Conservation (phyloP, 1,140 invertebrate genomes). For the Delia radicum region DNA sequence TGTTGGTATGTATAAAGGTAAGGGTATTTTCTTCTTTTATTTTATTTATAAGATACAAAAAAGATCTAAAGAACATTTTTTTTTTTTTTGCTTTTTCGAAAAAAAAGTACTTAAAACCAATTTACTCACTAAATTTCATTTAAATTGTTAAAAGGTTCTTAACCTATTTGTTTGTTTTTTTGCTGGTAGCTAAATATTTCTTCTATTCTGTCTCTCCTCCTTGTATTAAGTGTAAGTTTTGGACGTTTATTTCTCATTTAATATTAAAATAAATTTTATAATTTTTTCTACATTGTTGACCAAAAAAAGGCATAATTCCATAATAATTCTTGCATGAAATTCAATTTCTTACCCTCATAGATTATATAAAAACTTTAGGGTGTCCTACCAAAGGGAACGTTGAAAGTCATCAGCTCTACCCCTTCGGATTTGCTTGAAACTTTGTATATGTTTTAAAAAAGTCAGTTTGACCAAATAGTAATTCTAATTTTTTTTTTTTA, state of each 20-base stretch:
- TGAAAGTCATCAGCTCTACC: too few relatives aligned
- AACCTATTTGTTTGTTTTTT: not conserved
- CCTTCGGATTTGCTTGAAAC: too few relatives aligned
- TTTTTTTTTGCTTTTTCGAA: too few relatives aligned
- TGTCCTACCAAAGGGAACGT: too few relatives aligned
- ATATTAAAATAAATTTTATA: not conserved
- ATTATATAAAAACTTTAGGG: too few relatives aligned
- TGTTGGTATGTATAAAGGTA: not conserved
- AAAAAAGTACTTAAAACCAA: not conserved
- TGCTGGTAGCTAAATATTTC: not conserved
- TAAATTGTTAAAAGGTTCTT: not conserved
- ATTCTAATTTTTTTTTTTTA: too few relatives aligned
- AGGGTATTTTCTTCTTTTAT: not conserved
- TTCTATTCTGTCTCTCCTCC: not conserved
- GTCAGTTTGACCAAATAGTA: too few relatives aligned
- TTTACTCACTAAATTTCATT: not conserved
- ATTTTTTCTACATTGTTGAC: not conserved
- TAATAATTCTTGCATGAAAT: not conserved
- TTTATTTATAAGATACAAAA: not conserved
- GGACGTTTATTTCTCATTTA: not conserved
- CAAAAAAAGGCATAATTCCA: not conserved
- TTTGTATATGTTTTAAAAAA: too few relatives aligned
- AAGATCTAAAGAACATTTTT: not conserved
- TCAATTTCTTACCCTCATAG: not conserved
- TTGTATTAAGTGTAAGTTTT: too few relatives aligned